Evolutionary conservation across 1,140 invertebrate genomes (phyloP).

Genomic region (Conopomorpha cramerella): DNA sequence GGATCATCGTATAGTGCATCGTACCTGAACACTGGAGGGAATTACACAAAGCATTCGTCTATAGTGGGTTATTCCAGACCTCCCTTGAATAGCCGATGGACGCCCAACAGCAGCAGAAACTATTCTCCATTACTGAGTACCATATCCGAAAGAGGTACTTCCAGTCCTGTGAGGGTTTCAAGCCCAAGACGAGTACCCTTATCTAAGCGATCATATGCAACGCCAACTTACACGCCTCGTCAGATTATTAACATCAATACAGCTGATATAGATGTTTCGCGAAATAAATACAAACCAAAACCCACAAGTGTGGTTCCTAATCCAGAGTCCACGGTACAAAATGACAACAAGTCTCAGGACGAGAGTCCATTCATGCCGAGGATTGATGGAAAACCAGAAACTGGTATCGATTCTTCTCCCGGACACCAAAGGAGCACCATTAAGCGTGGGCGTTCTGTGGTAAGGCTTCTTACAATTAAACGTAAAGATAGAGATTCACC

Average conservation of each 20-base stretch:
- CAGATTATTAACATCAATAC: constrained; percentile 74
- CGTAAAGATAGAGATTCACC: constrained; percentile 61
- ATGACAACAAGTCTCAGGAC: constrained; percentile 15
- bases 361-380: constrained; percentile 31
- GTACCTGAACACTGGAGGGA: constrained; percentile 52
- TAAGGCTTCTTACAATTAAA: constrained; percentile 69
- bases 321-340: constrained; percentile 11
- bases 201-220: constrained; percentile 26
- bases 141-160: constrained; percentile 67
- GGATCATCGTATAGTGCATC: constrained; percentile 49
- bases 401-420: constrained; percentile 38
- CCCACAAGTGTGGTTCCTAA: constrained; percentile 6
- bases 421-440: constrained; percentile 61
- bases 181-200: constrained; percentile 39
- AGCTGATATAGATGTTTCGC: constrained; percentile 80
- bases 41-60: constrained; percentile 64
- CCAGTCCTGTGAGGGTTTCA: constrained; percentile 40
- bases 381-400: constrained; percentile 41
- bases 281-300: constrained; percentile 61
- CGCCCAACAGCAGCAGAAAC: constrained; percentile 31
- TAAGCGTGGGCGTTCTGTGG: constrained; percentile 70
- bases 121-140: constrained; percentile 77
- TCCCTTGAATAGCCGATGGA: constrained; percentile 32
- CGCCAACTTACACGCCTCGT: constrained; percentile 56
- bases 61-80: constrained; percentile 45